Base-by-base conservation (phyloP, 2,113 vertebrate genomes). In the Vanacampus margaritifer region DNA sequence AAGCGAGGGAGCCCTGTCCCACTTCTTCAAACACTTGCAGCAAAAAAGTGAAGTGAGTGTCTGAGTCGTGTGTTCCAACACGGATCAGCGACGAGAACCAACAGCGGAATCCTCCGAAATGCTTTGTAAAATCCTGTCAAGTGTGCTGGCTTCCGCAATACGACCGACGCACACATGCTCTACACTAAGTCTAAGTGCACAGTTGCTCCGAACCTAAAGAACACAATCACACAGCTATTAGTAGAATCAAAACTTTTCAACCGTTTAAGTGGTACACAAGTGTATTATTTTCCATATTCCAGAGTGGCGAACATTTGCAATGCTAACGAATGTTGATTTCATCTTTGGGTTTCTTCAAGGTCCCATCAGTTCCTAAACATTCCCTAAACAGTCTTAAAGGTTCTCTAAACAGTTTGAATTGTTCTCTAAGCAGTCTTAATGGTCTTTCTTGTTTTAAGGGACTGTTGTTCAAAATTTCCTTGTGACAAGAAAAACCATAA, bases 101-200 rank as follows among this genome's bases (percentile, higher is more conserved):
- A 72, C 65, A 51, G 63, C 67, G 71, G 70, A 81, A 71, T 73
- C 68, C 73, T 70, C 48, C 36, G 48, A 68, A 68, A 53, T 45
- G 26, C 61, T 65, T 45, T 46, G 45, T 39, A n/a, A 64, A 79
- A 71, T 36, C 16, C 57, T 36, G 9, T 36, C 12, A 54, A 54
- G 11, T 26, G 24, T 24, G 51, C 51, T 54, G 51, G 51, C 51
- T 14, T 24, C 51, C 51, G 11, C 3, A 26, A 13, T 26, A 26
- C 3, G 5, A 26, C 23, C 13, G 23, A 54, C 11, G 3, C 12
- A 54, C n/a, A 51, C n/a, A 10, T 19, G 6, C 16, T 12, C 53
- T 8, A 14, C 24, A 16, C 5, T 28, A 1, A 6, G 14, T 57
- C 10, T 23, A 61, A 23, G 3, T 48, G 13, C 5, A 23, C 35